Evolutionary conservation across 2,797 vertebrate genomes (phyloP).

Genomic region (Aulostomus chinensis): DNA sequence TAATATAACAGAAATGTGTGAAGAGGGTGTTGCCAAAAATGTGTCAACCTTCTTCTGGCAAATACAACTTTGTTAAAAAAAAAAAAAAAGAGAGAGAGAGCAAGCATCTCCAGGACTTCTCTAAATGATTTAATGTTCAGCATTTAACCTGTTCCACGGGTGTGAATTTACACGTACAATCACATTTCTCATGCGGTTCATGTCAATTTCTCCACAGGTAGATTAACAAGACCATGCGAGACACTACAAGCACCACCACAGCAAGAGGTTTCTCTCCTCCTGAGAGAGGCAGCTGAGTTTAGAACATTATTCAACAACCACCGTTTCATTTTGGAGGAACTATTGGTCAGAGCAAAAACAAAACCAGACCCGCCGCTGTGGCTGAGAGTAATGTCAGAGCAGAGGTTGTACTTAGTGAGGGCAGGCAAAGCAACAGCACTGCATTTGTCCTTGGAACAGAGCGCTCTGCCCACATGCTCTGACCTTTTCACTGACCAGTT

Average conservation of each 20-base stretch:
- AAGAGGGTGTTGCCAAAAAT: constrained; percentile 1
- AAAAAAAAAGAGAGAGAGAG: constrained; percentile 1
- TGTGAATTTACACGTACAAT: too few species aligned
- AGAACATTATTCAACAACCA: not conserved
- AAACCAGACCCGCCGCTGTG: constrained; percentile 13
- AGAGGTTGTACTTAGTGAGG: not conserved
- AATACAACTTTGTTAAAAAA: constrained; percentile 3
- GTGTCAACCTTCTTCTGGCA: constrained; percentile 4
- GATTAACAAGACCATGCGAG: too few species aligned
- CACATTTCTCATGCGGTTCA: too few species aligned
- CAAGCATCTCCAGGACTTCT: not conserved
- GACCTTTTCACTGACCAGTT: constrained; percentile 49
- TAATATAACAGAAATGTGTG: not conserved
- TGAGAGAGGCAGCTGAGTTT: not conserved
- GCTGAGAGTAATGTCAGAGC: constrained; percentile 1
- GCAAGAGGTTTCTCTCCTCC: not conserved
- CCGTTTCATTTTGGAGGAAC: not conserved
- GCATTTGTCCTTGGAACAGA: constrained; percentile 48
- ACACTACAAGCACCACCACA: too few species aligned
- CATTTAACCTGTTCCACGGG: not conserved
- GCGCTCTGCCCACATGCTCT: constrained; percentile 38
- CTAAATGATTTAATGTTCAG: too few species aligned
- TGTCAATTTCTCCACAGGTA: too few species aligned
- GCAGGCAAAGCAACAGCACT: constrained; percentile 3
- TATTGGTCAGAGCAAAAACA: not conserved